Evolutionary conservation across 2,113 vertebrate genomes (phyloP).

Genomic region (Struthio camelus): DNA sequence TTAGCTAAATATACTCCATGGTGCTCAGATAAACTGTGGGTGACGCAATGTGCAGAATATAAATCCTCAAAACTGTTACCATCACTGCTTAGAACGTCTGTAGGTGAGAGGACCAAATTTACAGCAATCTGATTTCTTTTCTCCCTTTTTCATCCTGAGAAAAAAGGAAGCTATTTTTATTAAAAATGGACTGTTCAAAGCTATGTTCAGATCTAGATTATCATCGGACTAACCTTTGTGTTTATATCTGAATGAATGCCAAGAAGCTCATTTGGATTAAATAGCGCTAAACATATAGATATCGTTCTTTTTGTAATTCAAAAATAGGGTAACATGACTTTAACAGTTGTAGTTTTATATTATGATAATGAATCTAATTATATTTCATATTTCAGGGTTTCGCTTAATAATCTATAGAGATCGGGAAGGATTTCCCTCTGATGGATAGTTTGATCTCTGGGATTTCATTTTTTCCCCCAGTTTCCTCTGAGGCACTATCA

Average conservation of each 20-base stretch:
- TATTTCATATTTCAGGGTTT: neutral
- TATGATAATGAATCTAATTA: neutral
- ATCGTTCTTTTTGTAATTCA: neutral
- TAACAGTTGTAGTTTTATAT: neutral
- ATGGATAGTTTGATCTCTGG: neutral
- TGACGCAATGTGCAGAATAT: neutral
- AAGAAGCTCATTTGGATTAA: neutral
- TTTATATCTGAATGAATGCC: neutral
- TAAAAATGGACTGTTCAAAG: neutral
- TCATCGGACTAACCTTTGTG: neutral
- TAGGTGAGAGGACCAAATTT: neutral
- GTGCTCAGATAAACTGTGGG: neutral
- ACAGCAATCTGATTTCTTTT: neutral
- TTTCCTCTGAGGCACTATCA: neutral
- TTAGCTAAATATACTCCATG: neutral
- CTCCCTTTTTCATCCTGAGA: neutral
- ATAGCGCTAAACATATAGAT: neutral
- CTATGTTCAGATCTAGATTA: neutral
- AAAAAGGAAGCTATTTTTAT: neutral
- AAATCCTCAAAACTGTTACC: neutral
- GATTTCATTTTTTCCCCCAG: neutral
- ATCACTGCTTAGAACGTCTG: neutral
- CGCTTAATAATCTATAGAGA: neutral
- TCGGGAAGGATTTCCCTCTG: neutral
- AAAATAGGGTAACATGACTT: neutral